These are phyloP conservation scores for Vultur gryphus DNA, from an alignment of 2,797 vertebrate genomes.

Conservation along the genomic window DNA sequence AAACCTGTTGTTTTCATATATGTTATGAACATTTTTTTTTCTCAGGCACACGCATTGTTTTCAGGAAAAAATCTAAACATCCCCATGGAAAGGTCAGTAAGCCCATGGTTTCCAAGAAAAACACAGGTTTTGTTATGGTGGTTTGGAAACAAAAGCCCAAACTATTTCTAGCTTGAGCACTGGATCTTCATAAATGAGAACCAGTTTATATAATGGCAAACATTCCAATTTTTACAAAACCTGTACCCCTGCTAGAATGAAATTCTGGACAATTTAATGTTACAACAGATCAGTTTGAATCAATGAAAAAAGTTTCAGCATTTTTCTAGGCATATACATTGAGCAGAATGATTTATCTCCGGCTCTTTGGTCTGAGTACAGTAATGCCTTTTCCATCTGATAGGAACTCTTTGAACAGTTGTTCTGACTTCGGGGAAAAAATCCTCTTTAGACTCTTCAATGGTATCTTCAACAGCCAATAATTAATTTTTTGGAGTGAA, in stretches of 20 bases:
- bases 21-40: background rate
- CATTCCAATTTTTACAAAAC: background rate
- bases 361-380: background rate
- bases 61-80: background rate
- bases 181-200: background rate
- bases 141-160: background rate
- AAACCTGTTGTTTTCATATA: background rate
- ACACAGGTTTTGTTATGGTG: background rate
- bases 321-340: background rate
- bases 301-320: background rate
- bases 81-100: background rate
- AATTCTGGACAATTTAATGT: background rate
- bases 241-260: background rate
- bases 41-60: background rate
- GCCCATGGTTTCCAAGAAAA: background rate
- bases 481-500: conserved; percentile 34
- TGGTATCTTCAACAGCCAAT: conserved; percentile 5
- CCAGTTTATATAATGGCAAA: background rate
- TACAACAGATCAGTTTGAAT: background rate
- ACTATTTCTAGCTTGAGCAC: background rate
- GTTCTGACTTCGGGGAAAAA: background rate
- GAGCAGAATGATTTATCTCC: background rate
- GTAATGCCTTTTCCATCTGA: background rate
- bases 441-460: background rate
- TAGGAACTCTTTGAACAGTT: background rate